These are phyloP conservation scores for Xylophagus ater DNA, from an alignment of 2,888 invertebrate genomes.

Conservation along the genomic window DNA sequence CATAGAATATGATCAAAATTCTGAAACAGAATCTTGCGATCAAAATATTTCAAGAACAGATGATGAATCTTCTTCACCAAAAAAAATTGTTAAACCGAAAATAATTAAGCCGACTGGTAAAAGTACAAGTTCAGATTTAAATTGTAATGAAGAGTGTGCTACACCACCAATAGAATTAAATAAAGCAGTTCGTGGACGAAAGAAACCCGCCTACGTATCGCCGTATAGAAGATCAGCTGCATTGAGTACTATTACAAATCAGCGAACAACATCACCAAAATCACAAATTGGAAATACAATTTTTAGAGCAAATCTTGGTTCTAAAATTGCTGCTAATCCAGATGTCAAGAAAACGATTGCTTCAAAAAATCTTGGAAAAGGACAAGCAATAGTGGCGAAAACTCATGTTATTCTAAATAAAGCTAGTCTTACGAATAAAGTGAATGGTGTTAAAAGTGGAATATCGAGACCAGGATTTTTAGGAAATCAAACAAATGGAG, in stretches of 20 bases:
- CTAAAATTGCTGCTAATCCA: slow-evolving; percentile 29
- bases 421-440: slow-evolving; percentile 14
- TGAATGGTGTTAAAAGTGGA: slow-evolving; percentile 10
- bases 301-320: slow-evolving; percentile 32
- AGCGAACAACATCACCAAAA: slow-evolving; percentile 32
- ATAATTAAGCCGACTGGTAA: slow-evolving; percentile 46
- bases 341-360: slow-evolving; percentile 20
- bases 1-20: slow-evolving; percentile 48
- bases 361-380: slow-evolving; percentile 16
- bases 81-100: slow-evolving; percentile 41
- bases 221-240: slow-evolving; percentile 42
- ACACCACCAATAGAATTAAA: slow-evolving; percentile 21
- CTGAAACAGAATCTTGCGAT: slow-evolving; percentile 44
- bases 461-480: slow-evolving; percentile 9
- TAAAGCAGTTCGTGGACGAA: slow-evolving; percentile 40
- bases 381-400: slow-evolving; percentile 14
- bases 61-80: slow-evolving; percentile 36
- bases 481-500: too few species aligned
- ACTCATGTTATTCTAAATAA: slow-evolving; percentile 17
- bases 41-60: slow-evolving; percentile 35
- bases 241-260: slow-evolving; percentile 30
- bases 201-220: slow-evolving; percentile 53
- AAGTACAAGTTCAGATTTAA: slow-evolving; percentile 41
- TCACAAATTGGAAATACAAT: slow-evolving; percentile 15
- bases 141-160: slow-evolving; percentile 39